Evolutionary conservation across 30 jellyfish, hydroid and myxozoan genomes (phyloP), one percentile per base, ranked within the genome.

Genomic region (Rhopilema esculentum): DNA sequence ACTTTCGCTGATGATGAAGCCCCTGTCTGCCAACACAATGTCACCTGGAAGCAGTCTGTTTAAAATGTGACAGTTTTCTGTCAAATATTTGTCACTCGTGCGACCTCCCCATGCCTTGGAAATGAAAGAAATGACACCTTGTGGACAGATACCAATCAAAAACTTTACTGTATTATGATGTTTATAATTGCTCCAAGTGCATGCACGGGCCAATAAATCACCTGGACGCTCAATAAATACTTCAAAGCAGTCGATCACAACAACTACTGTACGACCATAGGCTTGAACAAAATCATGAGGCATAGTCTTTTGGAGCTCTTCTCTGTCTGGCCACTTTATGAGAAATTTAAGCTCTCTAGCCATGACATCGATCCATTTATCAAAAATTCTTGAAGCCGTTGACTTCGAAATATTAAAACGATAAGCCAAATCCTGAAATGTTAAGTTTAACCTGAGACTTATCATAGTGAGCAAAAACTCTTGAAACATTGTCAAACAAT

Each of bases 91-190:
- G 53, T 86, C 95, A 29, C 82, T 33, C 23, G 90, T 66, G 25
- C 95, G 64, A 19, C 89, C 95, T 64, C 90, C 95, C 95, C 93
- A 72, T n/a, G 88, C 88, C 40, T 85, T 51, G 24, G 93, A 85
- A 8, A 85, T 69, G 67, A 70, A 85, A 16, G 88, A 24, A 15
- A 85, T 72, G 29, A 85, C 33, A 22, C 89, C 88, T 66, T 85
- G 93, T 28, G 82, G 89, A 15, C 82, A 51, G 18, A 85, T 85
- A 2, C 82, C 93, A 30, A 80, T 80, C 73, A 80, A 66, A 52
- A 65, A 16, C 82, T 80, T 80, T 22, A 66, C 73, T 19, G 81
- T 80, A 49, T 80, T 80, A 21, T 80, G 82, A 49, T 80, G 82
- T 66, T 80, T 80, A 80, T 80, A 80, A 28, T 68, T 64, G 50